Conservation (phyloP, 2,888 invertebrate genomes). For the Drosophila diplacantha region DNA sequence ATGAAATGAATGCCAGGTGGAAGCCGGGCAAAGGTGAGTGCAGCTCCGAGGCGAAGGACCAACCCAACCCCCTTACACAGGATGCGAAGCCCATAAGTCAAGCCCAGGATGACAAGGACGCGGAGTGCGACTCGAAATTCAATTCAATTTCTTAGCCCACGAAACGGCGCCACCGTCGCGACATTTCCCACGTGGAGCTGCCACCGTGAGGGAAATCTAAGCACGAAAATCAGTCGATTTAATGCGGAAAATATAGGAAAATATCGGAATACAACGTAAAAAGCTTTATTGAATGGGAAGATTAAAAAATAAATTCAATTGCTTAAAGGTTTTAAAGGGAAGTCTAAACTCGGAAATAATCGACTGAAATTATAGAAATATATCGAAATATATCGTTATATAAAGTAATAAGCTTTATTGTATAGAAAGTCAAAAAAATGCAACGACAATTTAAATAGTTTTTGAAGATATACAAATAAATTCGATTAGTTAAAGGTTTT, state of each 20-base stretch:
- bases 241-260: not conserved
- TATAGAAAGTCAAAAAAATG: no score
- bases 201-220: conserved; percentile 15
- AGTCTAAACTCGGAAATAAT: no score
- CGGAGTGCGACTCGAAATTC: conserved; percentile 50
- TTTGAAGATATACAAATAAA: no score
- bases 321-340: no score
- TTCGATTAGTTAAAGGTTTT: no score
- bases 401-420: no score
- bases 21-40: conserved; percentile 10
- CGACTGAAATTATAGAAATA: no score
- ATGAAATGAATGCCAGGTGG: conserved; percentile 40
- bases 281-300: no score
- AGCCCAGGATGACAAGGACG: conserved; percentile 29
- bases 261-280: no score
- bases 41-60: not conserved
- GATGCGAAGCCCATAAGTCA: conserved; percentile 52
- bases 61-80: not conserved
- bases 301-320: no score
- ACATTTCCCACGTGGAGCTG: conserved; percentile 24
- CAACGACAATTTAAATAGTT: no score
- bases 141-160: conserved; percentile 67
- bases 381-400: no score
- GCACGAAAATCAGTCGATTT: conserved; percentile 4
- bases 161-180: conserved; percentile 50